Evolutionary conservation across 2,888 invertebrate species (phyloP), one percentile per base, ranked within the genome.

Genomic region (Drosophila kambysellisi): DNA sequence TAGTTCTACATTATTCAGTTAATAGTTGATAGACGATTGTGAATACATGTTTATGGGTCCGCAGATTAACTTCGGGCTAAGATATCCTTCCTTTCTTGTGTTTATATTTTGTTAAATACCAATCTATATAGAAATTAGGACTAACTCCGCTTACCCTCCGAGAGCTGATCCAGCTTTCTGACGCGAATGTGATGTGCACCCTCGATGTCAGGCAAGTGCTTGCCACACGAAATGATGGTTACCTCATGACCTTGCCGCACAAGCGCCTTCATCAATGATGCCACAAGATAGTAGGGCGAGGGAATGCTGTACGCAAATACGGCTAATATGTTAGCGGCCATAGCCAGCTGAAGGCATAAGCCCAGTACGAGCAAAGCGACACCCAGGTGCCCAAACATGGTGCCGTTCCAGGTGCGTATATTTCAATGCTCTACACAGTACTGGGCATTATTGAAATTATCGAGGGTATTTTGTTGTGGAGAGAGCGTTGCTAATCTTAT

Each of bases 251-350:
- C 85, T 4, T 71, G 61, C 0, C 41, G 32, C 0, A 71, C 63
- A 4, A 86, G 75, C 0, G 54, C 70, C 9, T 56, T 71, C n/a
- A 86, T 17, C 12, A 68, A 88, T 0, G 86, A 85, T n/a, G 43
- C 29, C 5, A 76, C 83, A 3, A 92, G 59, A 12, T 91, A 79
- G 60, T 89, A 91, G 0, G 89, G 87, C 1, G 91, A 80, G 0
- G 66, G 56, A 1, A 70, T 73, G 0, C 75, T 58, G 52, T 80
- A 91, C 0, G 91, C 64, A 56, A 91, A 88, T 6, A 90, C 33
- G 32, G 80, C 84, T 54, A 90, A 73, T 29, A 90, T 87, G 29
- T 79, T 79, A 4, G 75, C 87, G 17, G 61, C 51, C 39, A 71
- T 17, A 17, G 58, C 51, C 29, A 69, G 41, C 33, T 62, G 67